Percentiles rank a stretch among this genome's conserved stretches.
phyloP scores from a whole-genome alignment of 2,888 invertebrate genomes.

The Thymelicus sylvestris region DNA sequence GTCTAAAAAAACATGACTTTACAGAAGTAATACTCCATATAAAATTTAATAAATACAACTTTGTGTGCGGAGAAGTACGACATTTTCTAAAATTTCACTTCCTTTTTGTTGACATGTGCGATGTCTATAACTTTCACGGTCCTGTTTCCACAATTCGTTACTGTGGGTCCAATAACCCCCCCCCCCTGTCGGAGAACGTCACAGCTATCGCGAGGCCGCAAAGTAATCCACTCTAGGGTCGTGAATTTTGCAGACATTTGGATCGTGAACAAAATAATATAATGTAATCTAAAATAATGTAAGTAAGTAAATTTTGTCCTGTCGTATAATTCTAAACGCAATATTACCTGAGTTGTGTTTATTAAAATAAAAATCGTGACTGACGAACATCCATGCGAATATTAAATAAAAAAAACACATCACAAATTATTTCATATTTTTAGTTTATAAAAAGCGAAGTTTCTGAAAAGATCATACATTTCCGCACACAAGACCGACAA shows the following conservation, averaged over 20 bases:
- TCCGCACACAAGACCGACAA: conserved; percentile 8
- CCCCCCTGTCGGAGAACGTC: background rate
- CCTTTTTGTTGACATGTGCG: too few species aligned
- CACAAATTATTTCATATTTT: too few species aligned
- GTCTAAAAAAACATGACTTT: background rate
- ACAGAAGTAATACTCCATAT: background rate
- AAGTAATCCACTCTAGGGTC: background rate
- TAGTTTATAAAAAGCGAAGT: background rate
- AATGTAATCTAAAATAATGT: too few species aligned
- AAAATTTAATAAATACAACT: background rate
- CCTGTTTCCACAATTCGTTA: background rate
- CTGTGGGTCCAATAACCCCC: background rate
- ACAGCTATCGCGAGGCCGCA: background rate
- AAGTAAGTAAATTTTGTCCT: too few species aligned
- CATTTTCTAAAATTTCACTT: background rate
- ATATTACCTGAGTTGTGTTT: background rate
- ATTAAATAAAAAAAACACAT: too few species aligned
- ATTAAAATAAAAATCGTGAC: background rate
- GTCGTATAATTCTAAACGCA: too few species aligned
- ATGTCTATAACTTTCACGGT: too few species aligned
- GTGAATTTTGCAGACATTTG: too few species aligned
- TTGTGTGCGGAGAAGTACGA: background rate
- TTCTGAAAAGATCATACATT: conserved; percentile 8
- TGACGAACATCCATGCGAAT: too few species aligned
- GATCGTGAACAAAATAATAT: too few species aligned